phyloP scores from a whole-genome alignment of 2,113 vertebrate genomes.

The Entelurus aequoreus region DNA sequence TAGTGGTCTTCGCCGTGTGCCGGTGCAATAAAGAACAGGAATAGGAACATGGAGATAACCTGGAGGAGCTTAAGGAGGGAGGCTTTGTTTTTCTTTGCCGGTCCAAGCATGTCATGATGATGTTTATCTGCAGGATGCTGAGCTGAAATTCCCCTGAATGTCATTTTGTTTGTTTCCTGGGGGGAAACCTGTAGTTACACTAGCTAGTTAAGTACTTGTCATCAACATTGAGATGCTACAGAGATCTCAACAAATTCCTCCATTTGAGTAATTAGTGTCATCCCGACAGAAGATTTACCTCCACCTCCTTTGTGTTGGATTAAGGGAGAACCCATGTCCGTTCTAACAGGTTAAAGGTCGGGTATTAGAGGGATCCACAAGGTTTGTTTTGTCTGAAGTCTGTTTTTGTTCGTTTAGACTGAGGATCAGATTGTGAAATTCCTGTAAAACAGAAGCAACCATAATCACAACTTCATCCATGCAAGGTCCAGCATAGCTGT shows the following conservation, averaged over 20 bases:
- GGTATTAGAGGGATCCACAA: conserved; percentile 13
- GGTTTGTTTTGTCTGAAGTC: conserved; percentile 47
- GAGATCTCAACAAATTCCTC: conserved; percentile 21
- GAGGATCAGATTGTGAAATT: conserved; percentile 30
- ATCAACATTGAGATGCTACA: conserved; percentile 33
- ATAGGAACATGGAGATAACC: conserved; percentile 12
- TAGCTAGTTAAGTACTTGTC: conserved; percentile 26
- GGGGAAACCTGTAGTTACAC: conserved; percentile 25
- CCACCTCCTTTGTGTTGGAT: conserved; percentile 28
- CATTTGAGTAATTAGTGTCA: conserved; percentile 33
- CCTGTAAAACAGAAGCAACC: conserved; percentile 13
- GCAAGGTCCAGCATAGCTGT: conserved; percentile 11
- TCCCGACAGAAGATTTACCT: conserved; percentile 23
- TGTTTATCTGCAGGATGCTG: conserved; percentile 34
- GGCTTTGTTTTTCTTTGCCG: conserved; percentile 27
- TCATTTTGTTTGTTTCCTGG: conserved; percentile 32
- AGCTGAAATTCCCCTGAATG: conserved; percentile 35
- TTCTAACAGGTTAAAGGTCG: conserved; percentile 35
- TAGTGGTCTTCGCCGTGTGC: conserved; percentile 21
- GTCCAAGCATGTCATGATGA: conserved; percentile 25
- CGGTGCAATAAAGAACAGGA: conserved; percentile 22
- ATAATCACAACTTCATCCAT: conserved; percentile 21
- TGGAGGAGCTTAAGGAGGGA: conserved; percentile 5
- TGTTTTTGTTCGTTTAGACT: conserved; percentile 39
- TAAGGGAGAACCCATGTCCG: conserved; percentile 19